These are phyloP conservation scores for Leptarthrus brevirostris DNA, from an alignment of 2,888 invertebrate species.

Conservation along the genomic window DNA sequence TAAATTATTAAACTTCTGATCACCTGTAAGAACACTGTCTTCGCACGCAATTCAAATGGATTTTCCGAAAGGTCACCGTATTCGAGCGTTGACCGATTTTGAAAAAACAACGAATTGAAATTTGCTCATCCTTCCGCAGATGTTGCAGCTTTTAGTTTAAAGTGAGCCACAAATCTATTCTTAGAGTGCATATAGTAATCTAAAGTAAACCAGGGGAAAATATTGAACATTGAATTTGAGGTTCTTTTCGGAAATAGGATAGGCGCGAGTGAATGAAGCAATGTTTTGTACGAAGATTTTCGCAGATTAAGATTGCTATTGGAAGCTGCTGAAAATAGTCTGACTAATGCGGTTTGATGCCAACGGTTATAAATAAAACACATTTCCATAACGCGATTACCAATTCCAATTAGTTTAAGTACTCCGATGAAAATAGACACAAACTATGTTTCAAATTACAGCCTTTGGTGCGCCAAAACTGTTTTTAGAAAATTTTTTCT, in stretches of 20 bases:
- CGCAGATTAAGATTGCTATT: conserved; percentile 10
- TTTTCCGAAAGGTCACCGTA: no score
- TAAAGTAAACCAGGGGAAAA: background rate
- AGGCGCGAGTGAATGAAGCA: background rate
- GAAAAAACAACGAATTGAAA: no score
- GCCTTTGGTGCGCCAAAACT: background rate
- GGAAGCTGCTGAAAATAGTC: conserved; percentile 22
- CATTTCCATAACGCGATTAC: conserved; percentile 38
- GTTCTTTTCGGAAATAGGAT: background rate
- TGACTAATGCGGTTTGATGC: conserved; percentile 4
- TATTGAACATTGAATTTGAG: background rate
- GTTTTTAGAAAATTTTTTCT: background rate
- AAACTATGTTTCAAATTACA: conserved; percentile 12
- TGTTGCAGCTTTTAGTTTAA: no score
- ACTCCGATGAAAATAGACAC: conserved; percentile 23
- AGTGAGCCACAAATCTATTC: background rate
- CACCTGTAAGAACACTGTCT: no score
- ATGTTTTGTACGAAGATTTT: background rate
- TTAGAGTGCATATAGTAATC: background rate
- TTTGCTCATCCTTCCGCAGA: background rate
- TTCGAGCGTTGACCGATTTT: no score
- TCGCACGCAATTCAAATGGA: no score
- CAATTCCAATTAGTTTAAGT: conserved; percentile 39
- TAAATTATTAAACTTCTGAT: no score
- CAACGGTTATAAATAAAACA: conserved; percentile 34